Evolutionary conservation across 2,888 invertebrate genomes (phyloP), one percentile per base, ranked within the genome.

Genomic region (Sabellastarte sp.): DNA sequence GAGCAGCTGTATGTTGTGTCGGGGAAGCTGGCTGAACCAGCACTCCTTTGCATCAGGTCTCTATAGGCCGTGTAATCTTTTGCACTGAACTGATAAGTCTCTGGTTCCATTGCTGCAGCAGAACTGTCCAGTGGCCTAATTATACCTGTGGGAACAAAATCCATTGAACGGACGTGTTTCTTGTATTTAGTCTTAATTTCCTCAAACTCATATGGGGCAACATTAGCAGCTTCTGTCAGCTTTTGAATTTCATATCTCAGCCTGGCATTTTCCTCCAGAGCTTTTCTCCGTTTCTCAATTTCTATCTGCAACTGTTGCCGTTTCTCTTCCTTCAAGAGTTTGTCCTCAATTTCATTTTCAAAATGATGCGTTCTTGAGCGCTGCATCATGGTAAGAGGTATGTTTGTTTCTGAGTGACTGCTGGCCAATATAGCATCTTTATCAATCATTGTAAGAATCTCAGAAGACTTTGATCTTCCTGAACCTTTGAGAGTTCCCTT

Each of bases 221-320:
- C 28, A 55, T 71, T 67, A 0, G 69, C 69, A 32, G 65, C 60
- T 29, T 72, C 72, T 2, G 76, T 72, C 58, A 79, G 66, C 65
- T 85, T 83, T 57, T 85, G 76, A 26, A 87, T 78, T 73, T 87
- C 87, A 57, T 86, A 84, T 73, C 85, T 86, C 41, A 87, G 78
- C 5, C 86, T 82, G n/a, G 86, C 85, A 66, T 87, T 86, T 70
- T 88, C 87, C 71, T 87, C 88, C 64, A 89, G 85, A 73, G 88
- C 87, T 71, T 86, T 86, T 55, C 87, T 84, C n/a, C 89, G 81
- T 60, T 87, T 82, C 15, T 88, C 87, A 65, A 89, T 88, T 77
- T 89, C 89, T 53, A 87, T 87, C 71, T 88, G 87, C 64, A 89
- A 86, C 70, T 87, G 85, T 50, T 86, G 20, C 10, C 41, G 41